Evolutionary conservation across 1,140 invertebrate species (phyloP), one percentile per base, ranked within the genome.

Genomic region (Drosophila arizonae): DNA sequence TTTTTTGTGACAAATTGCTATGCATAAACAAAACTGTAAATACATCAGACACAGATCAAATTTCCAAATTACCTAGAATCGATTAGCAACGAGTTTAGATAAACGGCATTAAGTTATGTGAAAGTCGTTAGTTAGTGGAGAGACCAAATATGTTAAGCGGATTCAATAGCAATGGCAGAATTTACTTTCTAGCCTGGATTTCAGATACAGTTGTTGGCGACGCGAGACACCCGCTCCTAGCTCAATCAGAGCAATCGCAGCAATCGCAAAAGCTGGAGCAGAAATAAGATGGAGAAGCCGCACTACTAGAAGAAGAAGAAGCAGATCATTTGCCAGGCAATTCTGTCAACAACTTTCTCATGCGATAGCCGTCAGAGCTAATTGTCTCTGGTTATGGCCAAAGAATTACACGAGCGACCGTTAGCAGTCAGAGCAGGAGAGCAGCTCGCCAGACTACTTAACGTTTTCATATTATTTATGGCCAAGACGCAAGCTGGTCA

Each of bases 101-200:
- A 54, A 43, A 15, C 9, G 2, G 13, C 21, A 56, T 57, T 60
- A 76, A 76, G 75, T 77, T 82, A 66, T 76, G 82, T 71, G 84
- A 86, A 86, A 86, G 82, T 86, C 33, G 64, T 73, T 76, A 72
- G 50, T 73, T 73, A 69, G 46, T 52, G 55, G 26, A 65, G 58
- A 51, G 58, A 58, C 78, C 79, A 79, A 87, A 87, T 73, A 70
- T 56, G 82, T 58, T 58, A 77, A 73, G 76, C 82, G 82, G 82
- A 86, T 68, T 82, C 79, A 39, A 39, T 39, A 11, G 36, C 10
- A 39, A 79, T 76, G 61, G 60, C 26, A 87, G 84, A 88, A 88
- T 88, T 88, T 88, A 88, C 84, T 88, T 88, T 88, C 84, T 88
- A 89, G 79, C 73, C 79, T 88, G 84, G 84, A 84, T 87, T 80